These are phyloP conservation scores for Apogon talboti DNA, from an alignment of 2,797 vertebrate species.

Conservation along the genomic window DNA sequence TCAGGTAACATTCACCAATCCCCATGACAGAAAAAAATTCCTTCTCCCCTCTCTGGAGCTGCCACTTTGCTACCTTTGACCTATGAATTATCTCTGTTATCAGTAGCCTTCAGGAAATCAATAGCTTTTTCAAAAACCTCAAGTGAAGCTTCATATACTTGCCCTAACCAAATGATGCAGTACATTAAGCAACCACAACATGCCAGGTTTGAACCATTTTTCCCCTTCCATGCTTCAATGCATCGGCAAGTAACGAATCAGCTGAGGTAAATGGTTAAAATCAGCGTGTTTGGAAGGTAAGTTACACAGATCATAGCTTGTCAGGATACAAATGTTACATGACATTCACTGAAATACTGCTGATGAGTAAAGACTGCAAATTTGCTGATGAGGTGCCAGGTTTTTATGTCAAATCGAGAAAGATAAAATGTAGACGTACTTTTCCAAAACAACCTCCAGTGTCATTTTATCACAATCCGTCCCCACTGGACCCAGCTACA, in stretches of 20 bases:
- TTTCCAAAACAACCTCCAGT: conserved; percentile 42
- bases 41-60: conserved; percentile 3
- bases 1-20: conserved; percentile 47
- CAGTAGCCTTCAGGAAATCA: conserved; percentile 24
- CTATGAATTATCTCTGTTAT: conserved; percentile 20
- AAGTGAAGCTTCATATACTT: conserved; percentile 4
- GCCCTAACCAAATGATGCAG: conserved; percentile 12
- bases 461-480: conserved; percentile 45
- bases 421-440: conserved; percentile 18
- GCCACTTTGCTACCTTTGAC: conserved; percentile 33
- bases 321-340: conserved; percentile 39
- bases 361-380: conserved; percentile 35
- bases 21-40: conserved; percentile 28
- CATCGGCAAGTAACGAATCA: not conserved
- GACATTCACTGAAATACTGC: conserved; percentile 40
- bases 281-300: conserved; percentile 11
- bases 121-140: conserved; percentile 18
- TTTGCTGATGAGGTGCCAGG: conserved; percentile 14
- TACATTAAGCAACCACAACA: conserved; percentile 1
- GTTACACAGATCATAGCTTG: conserved; percentile 21
- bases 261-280: conserved; percentile 9
- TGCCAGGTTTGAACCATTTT: conserved; percentile 4
- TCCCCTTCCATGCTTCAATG: conserved; percentile 5
- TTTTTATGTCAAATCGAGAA: conserved; percentile 28
- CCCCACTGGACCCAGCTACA: conserved; percentile 42